Evolutionary conservation across 1,140 invertebrate species (phyloP), one percentile per base, ranked within the genome.

Genomic region (Diplogasteroides magnus): DNA sequence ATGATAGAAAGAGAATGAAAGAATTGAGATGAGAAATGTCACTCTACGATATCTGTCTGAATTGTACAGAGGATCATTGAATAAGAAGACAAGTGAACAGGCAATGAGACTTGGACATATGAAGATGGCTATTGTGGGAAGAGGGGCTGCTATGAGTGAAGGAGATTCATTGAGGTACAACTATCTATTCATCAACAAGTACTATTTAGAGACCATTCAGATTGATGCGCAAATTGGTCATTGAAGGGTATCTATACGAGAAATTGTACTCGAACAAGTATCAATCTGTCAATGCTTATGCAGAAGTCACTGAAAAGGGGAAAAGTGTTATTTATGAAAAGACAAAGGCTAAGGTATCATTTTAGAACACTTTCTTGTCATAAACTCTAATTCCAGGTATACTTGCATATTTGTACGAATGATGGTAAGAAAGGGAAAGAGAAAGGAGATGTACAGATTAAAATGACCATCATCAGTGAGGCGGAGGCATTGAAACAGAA

Each of bases 401-500:
- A 60, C 64, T 26, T 75, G 6, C 74, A 74, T n/a, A 37, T 73
- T 56, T 26, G 63, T 1, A 65, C 68, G 0, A 59, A 60, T 25
- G 69, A 72, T 14, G 26, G 19, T 19, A 68, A 72, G 26, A n/a
- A n/a, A n/a, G 6, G 61, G 61, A 75, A 75, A 37, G 48, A 55
- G 37, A 48, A 48, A 19, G 37, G 19, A 6, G 37, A 48, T 11
- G 37, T 48, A 48, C 37, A 48, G 37, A 48, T 48, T 19, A 48
- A 48, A 11, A 66, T 75, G 63, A 37, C 70, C 32, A 70, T 31
- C 1, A 73, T 76, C 14, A 63, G 58, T 23, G 76, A 77, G 60
- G 70, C 71, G 23, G 67, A 72, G 23, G 72, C 76, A 23, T 15
- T 77, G 27, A 78, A 77, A 37, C 69, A 77, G 29, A 76, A 77